Base-by-base conservation (phyloP, 2,888 invertebrate species). In the Conchocele bisecta region DNA sequence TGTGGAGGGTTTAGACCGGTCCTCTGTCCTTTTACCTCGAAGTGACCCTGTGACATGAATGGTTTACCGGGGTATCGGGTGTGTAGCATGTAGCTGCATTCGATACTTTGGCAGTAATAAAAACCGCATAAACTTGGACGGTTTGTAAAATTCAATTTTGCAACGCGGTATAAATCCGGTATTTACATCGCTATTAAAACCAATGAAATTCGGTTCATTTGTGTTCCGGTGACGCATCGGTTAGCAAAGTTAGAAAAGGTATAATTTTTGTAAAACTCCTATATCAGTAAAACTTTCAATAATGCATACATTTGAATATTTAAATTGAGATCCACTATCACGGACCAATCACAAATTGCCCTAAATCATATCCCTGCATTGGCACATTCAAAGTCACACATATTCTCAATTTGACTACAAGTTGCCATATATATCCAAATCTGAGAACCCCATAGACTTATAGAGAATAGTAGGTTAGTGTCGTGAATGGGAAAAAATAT, bases 111-210 rank as follows among this genome's bases (percentile, higher is more conserved):
- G n/a, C 9, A 15, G 59, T 53, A 56, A 74, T 77, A 77, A 77
- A 77, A 77, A 44, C 22, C 63, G 68, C 77, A 77, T 77, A 71
- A 77, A 50, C 35, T 26, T 39, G 39, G 53, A 22, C 35, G 64
- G 58, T 57, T 74, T 77, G 64, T 70, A 65, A 77, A 77, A 67
- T 77, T 77, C 74, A 71, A 77, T 68, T 77, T 74, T 58, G 57
- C 28, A 42, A 33, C 29, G 64, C 57, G 50, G 61, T 48, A 61
- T 58, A 64, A 76, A 68, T 39, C 67, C 35, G 58, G 54, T 41
- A 61, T 63, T 70, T 63, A 54, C 51, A 42, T 37, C 31, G 48
- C 67, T 65, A 71, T 75, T 75, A 75, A 75, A 75, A 57, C 54
- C 48, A 26, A 33, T 33, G 56, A 72, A 63, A 57, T 59, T 63